Evolutionary conservation across 2,888 invertebrate species (phyloP).

Genomic region (Hofmannophila pseudospretella): DNA sequence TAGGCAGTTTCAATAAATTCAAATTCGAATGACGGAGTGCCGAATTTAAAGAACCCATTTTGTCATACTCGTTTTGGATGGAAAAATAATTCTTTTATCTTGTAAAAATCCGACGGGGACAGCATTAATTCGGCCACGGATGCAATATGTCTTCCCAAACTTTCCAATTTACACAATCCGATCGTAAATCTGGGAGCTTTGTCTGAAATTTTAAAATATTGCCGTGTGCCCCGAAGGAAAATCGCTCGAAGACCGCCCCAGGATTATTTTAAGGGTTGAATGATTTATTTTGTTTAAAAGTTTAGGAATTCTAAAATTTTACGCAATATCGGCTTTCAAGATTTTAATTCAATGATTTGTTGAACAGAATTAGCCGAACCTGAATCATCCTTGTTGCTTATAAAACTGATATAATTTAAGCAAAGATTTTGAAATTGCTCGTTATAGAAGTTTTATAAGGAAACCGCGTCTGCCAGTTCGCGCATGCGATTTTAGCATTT

Average conservation of each 20-base stretch:
- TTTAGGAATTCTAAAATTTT: constrained; percentile 8
- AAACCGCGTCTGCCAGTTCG: too few relatives aligned
- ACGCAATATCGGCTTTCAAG: background rate
- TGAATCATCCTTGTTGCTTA: too few relatives aligned
- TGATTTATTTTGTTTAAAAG: constrained; percentile 39
- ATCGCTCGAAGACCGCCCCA: constrained; percentile 27
- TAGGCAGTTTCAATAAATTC: background rate
- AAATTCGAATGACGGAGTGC: background rate
- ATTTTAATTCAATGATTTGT: background rate
- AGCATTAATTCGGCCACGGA: constrained; percentile 36
- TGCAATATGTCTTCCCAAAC: constrained; percentile 53
- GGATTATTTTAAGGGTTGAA: constrained; percentile 47
- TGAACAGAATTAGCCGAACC: too few relatives aligned
- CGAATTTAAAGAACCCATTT: constrained; percentile 5
- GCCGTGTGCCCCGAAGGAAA: constrained; percentile 26
- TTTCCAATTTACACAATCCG: constrained; percentile 64
- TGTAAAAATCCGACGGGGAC: constrained; percentile 11
- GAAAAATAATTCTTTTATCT: constrained; percentile 10
- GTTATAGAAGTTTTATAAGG: too few relatives aligned
- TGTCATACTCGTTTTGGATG: constrained; percentile 15
- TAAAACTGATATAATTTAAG: too few relatives aligned
- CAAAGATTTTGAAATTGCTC: too few relatives aligned
- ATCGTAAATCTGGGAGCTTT: constrained; percentile 59
- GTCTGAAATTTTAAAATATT: constrained; percentile 61
- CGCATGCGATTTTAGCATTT: too few relatives aligned